These are phyloP conservation scores for Anabas testudineus DNA, from an alignment of 2,797 vertebrate genomes.

Conservation along the genomic window DNA sequence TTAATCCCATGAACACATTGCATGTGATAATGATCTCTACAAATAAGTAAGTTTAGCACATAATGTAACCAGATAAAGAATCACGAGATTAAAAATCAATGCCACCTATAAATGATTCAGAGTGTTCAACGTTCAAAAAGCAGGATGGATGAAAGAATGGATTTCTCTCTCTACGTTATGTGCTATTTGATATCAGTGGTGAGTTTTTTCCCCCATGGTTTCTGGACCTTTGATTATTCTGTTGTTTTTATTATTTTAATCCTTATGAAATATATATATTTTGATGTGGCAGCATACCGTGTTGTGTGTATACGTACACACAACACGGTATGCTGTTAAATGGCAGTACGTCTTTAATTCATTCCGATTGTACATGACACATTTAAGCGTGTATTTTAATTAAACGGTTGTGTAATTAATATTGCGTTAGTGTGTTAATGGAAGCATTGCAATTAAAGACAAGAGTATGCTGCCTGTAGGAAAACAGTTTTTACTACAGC, in stretches of 20 bases:
- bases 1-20: slow-evolving; percentile 13
- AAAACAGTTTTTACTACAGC: slow-evolving; percentile 36
- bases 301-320: no score
- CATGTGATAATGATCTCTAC: slow-evolving; percentile 18
- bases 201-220: slow-evolving; percentile 76
- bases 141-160: slow-evolving; percentile 37
- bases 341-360: slow-evolving; percentile 26
- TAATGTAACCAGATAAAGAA: slow-evolving; percentile 46
- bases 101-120: slow-evolving; percentile 46
- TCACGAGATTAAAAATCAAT: slow-evolving; percentile 56
- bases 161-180: slow-evolving; percentile 46
- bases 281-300: no score
- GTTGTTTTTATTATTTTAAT: slow-evolving; percentile 75
- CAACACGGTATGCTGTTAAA: no score
- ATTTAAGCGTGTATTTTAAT: slow-evolving; percentile 59
- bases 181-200: slow-evolving; percentile 62
- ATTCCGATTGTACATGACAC: slow-evolving; percentile 57
- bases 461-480: slow-evolving; percentile 30
- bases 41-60: slow-evolving; percentile 24
- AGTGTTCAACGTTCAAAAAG: slow-evolving; percentile 22
- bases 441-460: slow-evolving; percentile 42
- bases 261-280: slow-evolving; percentile 68
- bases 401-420: slow-evolving; percentile 65
- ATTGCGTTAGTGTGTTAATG: slow-evolving; percentile 58
- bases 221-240: slow-evolving; percentile 65